Percentiles rank a stretch among this genome's conserved stretches.
phyloP scores from a whole-genome alignment of 2,113 vertebrate genomes.

The Gymnocephalus cernua region DNA sequence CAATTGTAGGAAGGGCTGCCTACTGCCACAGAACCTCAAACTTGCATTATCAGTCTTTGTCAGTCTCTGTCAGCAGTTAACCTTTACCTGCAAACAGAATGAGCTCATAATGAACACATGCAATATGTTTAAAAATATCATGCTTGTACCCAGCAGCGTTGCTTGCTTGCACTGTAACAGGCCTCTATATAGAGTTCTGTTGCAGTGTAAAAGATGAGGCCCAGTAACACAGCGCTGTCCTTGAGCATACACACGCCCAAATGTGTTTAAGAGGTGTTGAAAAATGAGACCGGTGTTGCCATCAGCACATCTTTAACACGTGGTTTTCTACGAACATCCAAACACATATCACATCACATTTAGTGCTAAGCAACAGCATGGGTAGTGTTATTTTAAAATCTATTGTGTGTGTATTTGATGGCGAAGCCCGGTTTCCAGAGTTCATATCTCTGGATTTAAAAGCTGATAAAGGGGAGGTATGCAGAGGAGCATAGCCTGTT shows the following conservation, averaged over 20 bases:
- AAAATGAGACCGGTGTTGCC: background rate
- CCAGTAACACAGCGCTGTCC: background rate
- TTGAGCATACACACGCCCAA: conserved; percentile 18
- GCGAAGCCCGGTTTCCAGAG: conserved; percentile 64
- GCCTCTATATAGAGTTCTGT: background rate
- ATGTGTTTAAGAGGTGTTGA: conserved; percentile 40
- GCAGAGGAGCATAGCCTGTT: conserved; percentile 85
- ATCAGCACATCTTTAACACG: conserved; percentile 24
- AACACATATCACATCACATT: background rate
- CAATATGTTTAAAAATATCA: background rate
- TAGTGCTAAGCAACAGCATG: background rate
- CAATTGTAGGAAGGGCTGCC: conserved; percentile 15
- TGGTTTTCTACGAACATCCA: background rate
- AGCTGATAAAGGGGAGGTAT: conserved; percentile 72
- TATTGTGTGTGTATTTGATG: conserved; percentile 1
- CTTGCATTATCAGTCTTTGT: background rate
- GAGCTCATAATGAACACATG: background rate
- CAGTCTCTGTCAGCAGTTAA: background rate
- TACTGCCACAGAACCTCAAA: background rate
- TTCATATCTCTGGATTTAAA: conserved; percentile 78
- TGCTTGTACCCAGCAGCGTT: background rate
- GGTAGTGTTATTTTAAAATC: conserved; percentile 23
- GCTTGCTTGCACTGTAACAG: background rate
- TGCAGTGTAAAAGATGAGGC: background rate
- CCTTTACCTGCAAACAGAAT: background rate